phyloP scores from a whole-genome alignment of 2,797 vertebrate genomes.

The Rhabdophis nuchalis region DNA sequence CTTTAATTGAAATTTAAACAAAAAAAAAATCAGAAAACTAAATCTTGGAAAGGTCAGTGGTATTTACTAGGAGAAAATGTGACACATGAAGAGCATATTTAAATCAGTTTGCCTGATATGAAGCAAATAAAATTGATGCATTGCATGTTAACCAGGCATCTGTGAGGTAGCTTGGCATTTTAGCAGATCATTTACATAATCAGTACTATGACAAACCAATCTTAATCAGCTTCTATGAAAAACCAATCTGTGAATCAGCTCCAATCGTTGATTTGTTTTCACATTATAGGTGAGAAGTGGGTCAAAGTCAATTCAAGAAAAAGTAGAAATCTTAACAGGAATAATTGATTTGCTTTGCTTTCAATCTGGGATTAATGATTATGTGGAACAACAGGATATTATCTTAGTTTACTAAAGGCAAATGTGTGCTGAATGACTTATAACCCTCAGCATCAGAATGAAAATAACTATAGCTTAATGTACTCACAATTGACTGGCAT shows the following conservation, averaged over 20 bases:
- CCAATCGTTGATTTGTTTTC: neutral
- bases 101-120: constrained; percentile 27
- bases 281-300: neutral
- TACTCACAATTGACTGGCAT: neutral
- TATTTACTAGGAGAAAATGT: constrained; percentile 46
- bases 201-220: neutral
- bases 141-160: neutral
- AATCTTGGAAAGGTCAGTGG: constrained; percentile 57
- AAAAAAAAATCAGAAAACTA: constrained; percentile 54
- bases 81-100: constrained; percentile 40
- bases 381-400: neutral
- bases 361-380: neutral
- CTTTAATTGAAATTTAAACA: constrained; percentile 17
- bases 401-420: neutral
- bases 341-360: neutral
- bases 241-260: neutral
- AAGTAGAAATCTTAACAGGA: neutral
- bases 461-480: neutral
- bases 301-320: neutral
- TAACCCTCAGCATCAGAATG: neutral
- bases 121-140: neutral
- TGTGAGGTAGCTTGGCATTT: neutral
- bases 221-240: neutral
- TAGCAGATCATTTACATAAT: neutral
- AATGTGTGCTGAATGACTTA: neutral